A percentile compares a stretch with the other conserved stretches of the same genome.
Evolutionary conservation across 1,140 invertebrate genomes (phyloP).

Genomic region (Musca vetustissima): DNA sequence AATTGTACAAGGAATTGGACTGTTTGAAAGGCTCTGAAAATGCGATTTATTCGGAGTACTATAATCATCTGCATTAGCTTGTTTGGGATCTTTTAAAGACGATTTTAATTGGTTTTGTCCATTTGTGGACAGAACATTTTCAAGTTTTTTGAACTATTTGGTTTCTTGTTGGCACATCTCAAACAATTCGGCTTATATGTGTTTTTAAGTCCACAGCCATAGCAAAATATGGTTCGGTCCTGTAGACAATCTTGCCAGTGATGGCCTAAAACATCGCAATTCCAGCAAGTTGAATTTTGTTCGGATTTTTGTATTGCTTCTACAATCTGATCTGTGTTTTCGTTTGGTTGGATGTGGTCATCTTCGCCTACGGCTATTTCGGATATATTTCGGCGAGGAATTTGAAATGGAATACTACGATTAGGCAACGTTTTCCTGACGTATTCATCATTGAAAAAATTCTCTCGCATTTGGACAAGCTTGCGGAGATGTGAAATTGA

Average conservation of each 20-base stretch:
- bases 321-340: too few species aligned
- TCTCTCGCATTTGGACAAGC: too few species aligned
- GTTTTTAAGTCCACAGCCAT: constrained; percentile 1
- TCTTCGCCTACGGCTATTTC: too few species aligned
- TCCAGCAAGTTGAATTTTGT: background rate
- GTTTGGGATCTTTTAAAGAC: background rate
- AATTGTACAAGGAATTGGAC: too few species aligned
- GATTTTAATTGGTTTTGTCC: background rate
- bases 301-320: too few species aligned
- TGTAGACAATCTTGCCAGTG: background rate
- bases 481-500: too few species aligned
- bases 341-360: too few species aligned
- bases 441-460: too few species aligned
- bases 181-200: background rate
- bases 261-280: background rate
- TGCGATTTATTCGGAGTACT: background rate
- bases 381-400: too few species aligned
- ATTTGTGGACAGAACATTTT: background rate
- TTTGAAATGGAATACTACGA: too few species aligned
- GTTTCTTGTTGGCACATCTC: background rate
- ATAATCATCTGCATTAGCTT: background rate
- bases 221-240: background rate
- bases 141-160: background rate
- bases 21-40: background rate
- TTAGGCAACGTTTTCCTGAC: too few species aligned